These are phyloP conservation scores for Choristoneura rosaceana DNA, from an alignment of 2,888 invertebrate genomes.

Conservation along the genomic window DNA sequence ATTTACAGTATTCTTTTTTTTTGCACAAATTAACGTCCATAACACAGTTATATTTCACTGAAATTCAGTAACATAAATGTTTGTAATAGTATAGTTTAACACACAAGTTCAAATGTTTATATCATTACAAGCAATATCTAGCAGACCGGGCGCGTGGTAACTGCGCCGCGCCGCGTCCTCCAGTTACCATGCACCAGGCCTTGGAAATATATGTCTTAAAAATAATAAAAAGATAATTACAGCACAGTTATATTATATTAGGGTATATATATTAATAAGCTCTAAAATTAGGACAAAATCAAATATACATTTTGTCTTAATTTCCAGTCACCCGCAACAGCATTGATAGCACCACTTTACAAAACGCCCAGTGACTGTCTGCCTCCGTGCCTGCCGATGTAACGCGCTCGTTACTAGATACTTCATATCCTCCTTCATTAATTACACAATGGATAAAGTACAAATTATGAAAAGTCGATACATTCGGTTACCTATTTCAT, in stretches of 20 bases:
- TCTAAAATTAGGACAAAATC: constrained; percentile 83
- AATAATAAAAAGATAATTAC: constrained; percentile 81
- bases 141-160: constrained; percentile 55
- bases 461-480: constrained; percentile 47
- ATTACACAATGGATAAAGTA: constrained; percentile 53
- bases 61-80: constrained; percentile 72
- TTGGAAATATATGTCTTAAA: constrained; percentile 73
- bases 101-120: constrained; percentile 65
- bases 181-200: constrained; percentile 58
- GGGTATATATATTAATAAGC: constrained; percentile 78
- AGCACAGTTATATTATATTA: constrained; percentile 76
- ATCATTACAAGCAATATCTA: constrained; percentile 65
- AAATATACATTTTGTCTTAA: constrained; percentile 76
- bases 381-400: constrained; percentile 28
- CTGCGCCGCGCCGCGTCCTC: constrained; percentile 51
- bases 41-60: constrained; percentile 78
- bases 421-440: constrained; percentile 47
- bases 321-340: constrained; percentile 73
- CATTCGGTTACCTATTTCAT: constrained; percentile 47
- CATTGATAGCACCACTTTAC: constrained; percentile 78
- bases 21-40: constrained; percentile 78
- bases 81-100: constrained; percentile 67
- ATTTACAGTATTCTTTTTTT: constrained; percentile 80
- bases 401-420: constrained; percentile 34
- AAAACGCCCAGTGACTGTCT: constrained; percentile 67